Evolutionary conservation across 2,797 vertebrate genomes (phyloP).

Genomic region (Triplophysa yarkandensis): DNA sequence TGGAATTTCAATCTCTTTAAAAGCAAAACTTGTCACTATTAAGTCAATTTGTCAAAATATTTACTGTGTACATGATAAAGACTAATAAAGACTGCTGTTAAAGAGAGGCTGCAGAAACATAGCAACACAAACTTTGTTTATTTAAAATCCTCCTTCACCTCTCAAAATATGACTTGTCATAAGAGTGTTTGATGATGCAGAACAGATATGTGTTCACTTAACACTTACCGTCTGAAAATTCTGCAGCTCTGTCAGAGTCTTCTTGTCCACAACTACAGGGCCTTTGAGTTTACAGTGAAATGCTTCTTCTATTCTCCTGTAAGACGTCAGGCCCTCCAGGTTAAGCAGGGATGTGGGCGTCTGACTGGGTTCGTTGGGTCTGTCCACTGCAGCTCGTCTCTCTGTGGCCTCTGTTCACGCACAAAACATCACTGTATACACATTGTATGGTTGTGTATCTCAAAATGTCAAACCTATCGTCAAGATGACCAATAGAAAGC

Average conservation of each 20-base stretch:
- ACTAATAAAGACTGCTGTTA: neutral
- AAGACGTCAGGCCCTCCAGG: slow-evolving; percentile 76
- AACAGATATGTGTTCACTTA: slow-evolving; percentile 8
- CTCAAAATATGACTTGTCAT: slow-evolving; percentile 33
- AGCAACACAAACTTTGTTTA: slow-evolving; percentile 21
- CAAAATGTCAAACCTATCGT: slow-evolving; percentile 12
- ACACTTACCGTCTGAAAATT: slow-evolving; percentile 92
- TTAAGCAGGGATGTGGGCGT: slow-evolving; percentile 76
- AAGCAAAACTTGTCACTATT: too few species aligned
- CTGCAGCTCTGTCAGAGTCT: slow-evolving; percentile 89
- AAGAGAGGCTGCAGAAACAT: neutral
- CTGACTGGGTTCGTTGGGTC: slow-evolving; percentile 73
- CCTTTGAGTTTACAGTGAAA: slow-evolving; percentile 92
- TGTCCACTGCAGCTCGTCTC: slow-evolving; percentile 73
- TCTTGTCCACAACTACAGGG: slow-evolving; percentile 86
- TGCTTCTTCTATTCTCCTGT: slow-evolving; percentile 81
- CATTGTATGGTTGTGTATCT: slow-evolving; percentile 2
- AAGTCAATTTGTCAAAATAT: too few species aligned
- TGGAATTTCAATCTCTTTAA: too few species aligned
- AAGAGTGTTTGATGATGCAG: slow-evolving; percentile 28
- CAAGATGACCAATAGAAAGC: slow-evolving; percentile 1
- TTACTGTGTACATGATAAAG: neutral
- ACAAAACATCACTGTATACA: slow-evolving; percentile 19
- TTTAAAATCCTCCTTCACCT: slow-evolving; percentile 12
- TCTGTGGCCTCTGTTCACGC: slow-evolving; percentile 81